These are phyloP conservation scores for Nasonia giraulti DNA, from an alignment of 1,140 invertebrate species.

Conservation along the genomic window DNA sequence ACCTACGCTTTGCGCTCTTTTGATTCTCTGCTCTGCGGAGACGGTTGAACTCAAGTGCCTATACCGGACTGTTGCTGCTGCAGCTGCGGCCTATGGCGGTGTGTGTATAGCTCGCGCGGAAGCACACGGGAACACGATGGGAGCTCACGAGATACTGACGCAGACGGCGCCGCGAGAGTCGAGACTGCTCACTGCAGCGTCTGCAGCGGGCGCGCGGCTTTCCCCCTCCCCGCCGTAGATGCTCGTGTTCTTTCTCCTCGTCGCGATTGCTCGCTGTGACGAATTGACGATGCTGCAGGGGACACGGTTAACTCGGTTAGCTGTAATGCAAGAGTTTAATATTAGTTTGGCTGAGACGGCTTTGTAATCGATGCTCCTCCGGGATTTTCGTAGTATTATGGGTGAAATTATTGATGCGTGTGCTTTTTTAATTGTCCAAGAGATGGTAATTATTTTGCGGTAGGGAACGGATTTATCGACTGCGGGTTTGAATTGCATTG, in stretches of 20 bases:
- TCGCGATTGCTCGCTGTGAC: no score
- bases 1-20: not conserved
- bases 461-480: not conserved
- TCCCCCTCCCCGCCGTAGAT: not conserved
- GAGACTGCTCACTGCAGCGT: no score
- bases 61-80: not conserved
- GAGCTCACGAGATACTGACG: slow-evolving; percentile 64
- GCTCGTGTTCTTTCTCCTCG: not conserved
- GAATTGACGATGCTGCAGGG: no score
- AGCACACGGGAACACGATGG: slow-evolving; percentile 54
- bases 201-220: no score
- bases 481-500: not conserved
- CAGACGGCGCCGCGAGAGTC: not conserved
- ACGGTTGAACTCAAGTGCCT: not conserved
- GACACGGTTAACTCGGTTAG: no score
- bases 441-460: not conserved
- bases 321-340: no score
- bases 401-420: no score
- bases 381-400: no score
- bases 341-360: no score
- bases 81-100: not conserved
- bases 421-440: not conserved
- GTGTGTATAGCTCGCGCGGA: not conserved
- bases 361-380: no score
- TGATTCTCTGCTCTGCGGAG: not conserved